These are phyloP conservation scores for Geotrypetes seraphini DNA, from an alignment of 2,797 vertebrate genomes.

Conservation along the genomic window DNA sequence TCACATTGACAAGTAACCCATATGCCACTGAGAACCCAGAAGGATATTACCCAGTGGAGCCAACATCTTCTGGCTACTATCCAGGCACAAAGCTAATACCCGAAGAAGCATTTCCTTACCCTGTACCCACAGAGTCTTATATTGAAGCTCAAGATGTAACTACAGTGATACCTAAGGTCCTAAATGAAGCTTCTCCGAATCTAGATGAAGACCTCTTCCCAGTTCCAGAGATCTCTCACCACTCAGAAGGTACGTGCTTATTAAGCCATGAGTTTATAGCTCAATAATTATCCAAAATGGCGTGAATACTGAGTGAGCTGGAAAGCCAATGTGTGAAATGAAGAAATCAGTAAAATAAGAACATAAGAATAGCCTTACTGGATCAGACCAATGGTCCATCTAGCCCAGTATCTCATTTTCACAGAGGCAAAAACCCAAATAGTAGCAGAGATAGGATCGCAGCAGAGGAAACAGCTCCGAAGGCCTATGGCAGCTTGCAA, in stretches of 20 bases:
- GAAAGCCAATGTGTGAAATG: too few species aligned
- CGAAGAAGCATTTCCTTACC: slow-evolving; percentile 45
- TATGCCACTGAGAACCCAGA: not conserved
- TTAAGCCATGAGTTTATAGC: not conserved
- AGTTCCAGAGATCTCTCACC: slow-evolving; percentile 18
- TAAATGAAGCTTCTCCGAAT: slow-evolving; percentile 18
- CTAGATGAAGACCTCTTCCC: slow-evolving; percentile 24
- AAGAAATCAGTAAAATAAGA: too few species aligned
- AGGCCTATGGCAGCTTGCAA: too few species aligned
- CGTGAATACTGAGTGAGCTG: too few species aligned
- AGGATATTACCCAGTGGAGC: slow-evolving; percentile 18
- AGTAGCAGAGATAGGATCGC: too few species aligned
- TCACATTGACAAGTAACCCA: not conserved
- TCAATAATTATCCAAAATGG: too few species aligned
- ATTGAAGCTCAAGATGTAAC: slow-evolving; percentile 54
- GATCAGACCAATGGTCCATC: too few species aligned
- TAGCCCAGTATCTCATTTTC: too few species aligned
- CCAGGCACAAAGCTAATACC: slow-evolving; percentile 51
- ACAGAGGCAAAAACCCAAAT: too few species aligned
- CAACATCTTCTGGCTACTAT: slow-evolving; percentile 35
- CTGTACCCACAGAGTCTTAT: slow-evolving; percentile 44
- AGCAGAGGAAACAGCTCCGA: too few species aligned
- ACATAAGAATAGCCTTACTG: too few species aligned
- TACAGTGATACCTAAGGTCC: slow-evolving; percentile 45
- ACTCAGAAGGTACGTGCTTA: not conserved